Conservation (phyloP, 2,113 vertebrate species). For the Microtus richardsoni region DNA sequence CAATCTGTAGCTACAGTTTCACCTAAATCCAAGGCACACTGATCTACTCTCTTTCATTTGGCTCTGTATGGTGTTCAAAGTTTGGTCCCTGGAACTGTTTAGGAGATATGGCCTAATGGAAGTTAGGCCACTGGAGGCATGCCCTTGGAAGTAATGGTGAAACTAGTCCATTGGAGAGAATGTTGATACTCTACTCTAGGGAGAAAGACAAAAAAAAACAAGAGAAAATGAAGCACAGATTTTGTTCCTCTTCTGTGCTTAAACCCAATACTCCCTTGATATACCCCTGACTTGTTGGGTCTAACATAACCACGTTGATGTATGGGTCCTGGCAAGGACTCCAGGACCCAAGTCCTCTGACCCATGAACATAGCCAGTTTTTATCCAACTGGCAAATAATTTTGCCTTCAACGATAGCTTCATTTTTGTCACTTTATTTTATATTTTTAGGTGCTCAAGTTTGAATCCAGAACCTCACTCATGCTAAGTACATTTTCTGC, state of each 20-base stretch:
- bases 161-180: not conserved
- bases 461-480: not conserved
- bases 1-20: not conserved
- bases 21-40: not conserved
- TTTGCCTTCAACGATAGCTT: not conserved
- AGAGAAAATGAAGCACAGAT: not conserved
- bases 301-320: not conserved
- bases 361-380: not conserved
- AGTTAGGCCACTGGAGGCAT: not conserved
- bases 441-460: not conserved
- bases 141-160: not conserved
- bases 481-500: not conserved
- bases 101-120: not conserved
- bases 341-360: not conserved
- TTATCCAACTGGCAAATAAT: conserved; percentile 18
- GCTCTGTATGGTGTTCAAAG: not conserved
- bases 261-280: not conserved
- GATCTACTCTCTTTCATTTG: not conserved
- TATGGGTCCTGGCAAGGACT: too few species aligned
- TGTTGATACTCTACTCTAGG: not conserved
- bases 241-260: not conserved
- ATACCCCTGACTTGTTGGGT: not conserved
- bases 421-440: not conserved
- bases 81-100: not conserved
- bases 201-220: not conserved